Conservation (phyloP, 2,113 vertebrate species). For the Oxyura jamaicensis region DNA sequence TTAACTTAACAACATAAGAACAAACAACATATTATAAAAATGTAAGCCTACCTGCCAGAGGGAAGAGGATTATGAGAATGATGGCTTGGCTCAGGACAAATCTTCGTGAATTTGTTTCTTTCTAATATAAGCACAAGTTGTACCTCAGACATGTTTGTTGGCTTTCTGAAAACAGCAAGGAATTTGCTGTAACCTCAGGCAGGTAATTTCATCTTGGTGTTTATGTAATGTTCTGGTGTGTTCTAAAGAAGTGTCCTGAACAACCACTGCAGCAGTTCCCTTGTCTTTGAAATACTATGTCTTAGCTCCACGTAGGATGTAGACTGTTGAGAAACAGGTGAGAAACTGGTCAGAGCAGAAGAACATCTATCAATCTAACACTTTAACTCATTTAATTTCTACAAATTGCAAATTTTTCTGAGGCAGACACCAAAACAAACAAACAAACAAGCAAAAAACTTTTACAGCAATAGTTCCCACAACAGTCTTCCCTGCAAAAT, state of each 20-base stretch:
- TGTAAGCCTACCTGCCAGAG: neutral
- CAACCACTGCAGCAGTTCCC: neutral
- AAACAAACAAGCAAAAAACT: neutral
- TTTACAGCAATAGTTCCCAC: neutral
- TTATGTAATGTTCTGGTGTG: conserved; percentile 11
- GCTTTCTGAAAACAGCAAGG: conserved; percentile 13
- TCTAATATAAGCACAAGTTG: neutral
- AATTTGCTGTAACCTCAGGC: conserved; percentile 19
- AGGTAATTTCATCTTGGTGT: neutral
- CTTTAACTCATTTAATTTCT: neutral
- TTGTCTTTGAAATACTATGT: neutral
- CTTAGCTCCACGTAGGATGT: neutral
- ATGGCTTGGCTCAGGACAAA: neutral
- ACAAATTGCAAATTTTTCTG: neutral
- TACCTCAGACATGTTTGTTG: conserved; percentile 21
- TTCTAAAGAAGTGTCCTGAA: neutral
- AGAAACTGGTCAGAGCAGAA: neutral
- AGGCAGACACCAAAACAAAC: neutral
- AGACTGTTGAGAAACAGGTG: neutral
- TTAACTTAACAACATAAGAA: neutral
- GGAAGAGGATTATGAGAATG: neutral
- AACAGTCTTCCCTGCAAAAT: neutral
- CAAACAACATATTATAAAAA: neutral
- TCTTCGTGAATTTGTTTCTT: neutral
- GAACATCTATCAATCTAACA: neutral